Percentiles rank a stretch among this genome's conserved stretches.
Evolutionary conservation across 1,140 invertebrate species (phyloP).

Genomic region (Mamestra configurata): DNA sequence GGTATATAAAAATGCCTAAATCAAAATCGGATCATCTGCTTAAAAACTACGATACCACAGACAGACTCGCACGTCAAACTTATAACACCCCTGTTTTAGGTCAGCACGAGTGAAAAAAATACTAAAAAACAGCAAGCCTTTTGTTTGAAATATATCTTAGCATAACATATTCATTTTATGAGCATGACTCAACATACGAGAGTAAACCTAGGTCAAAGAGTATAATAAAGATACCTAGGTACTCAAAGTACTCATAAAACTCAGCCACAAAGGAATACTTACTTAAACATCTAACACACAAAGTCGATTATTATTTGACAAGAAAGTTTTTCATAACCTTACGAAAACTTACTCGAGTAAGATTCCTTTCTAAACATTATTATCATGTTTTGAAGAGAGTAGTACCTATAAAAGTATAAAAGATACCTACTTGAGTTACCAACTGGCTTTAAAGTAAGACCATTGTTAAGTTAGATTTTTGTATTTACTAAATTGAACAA

Average conservation of each 20-base stretch:
- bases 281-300: background rate
- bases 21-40: no score
- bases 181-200: background rate
- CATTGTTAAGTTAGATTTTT: background rate
- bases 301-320: background rate
- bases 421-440: background rate
- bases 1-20: no score
- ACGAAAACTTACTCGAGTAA: background rate
- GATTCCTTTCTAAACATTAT: slow-evolving; percentile 12
- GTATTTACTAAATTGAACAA: no score
- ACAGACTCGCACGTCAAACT: no score
- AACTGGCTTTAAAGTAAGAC: background rate
- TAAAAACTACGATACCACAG: no score
- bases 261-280: background rate
- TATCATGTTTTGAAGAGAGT: background rate
- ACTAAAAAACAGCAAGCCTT: no score
- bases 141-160: no score
- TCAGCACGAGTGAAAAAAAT: no score
- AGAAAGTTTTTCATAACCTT: background rate
- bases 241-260: background rate
- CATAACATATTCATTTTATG: slow-evolving; percentile 17
- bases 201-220: no score
- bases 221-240: no score
- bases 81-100: no score
- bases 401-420: background rate